phyloP scores from a whole-genome alignment of 2,113 vertebrate genomes.

The Montifringilla adamsi region DNA sequence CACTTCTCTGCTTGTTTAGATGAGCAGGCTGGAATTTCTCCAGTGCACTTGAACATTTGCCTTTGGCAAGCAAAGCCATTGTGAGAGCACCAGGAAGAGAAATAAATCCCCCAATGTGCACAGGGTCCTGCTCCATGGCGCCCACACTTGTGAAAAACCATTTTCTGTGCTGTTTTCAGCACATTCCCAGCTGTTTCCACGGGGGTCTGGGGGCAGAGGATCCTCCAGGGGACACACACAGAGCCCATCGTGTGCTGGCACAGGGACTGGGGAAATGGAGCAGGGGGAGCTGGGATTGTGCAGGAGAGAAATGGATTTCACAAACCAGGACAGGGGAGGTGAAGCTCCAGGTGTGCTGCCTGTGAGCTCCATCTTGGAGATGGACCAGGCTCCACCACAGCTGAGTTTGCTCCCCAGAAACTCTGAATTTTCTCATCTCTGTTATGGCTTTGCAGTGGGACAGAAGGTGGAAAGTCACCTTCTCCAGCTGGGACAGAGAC shows the following conservation, averaged over 20 bases:
- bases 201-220: neutral
- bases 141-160: fast-evolving
- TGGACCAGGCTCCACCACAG: neutral
- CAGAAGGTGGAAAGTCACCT: neutral
- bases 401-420: neutral
- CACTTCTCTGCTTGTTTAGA: neutral
- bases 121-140: neutral
- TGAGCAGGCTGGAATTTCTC: neutral
- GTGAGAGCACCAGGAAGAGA: neutral
- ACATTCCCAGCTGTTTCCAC: neutral
- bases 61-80: neutral
- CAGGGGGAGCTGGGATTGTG: neutral
- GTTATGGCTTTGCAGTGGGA: neutral
- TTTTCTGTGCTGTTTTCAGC: neutral
- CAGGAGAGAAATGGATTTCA: neutral
- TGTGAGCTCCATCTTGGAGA: neutral
- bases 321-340: fast-evolving
- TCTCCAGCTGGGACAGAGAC: neutral
- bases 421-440: neutral
- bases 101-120: fast-evolving
- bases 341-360: neutral
- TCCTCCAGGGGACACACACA: neutral
- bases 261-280: neutral
- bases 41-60: neutral
- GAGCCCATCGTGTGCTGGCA: fast-evolving